These are phyloP conservation scores for Ctenicera cuprea DNA, from an alignment of 2,888 invertebrate genomes.

Conservation along the genomic window DNA sequence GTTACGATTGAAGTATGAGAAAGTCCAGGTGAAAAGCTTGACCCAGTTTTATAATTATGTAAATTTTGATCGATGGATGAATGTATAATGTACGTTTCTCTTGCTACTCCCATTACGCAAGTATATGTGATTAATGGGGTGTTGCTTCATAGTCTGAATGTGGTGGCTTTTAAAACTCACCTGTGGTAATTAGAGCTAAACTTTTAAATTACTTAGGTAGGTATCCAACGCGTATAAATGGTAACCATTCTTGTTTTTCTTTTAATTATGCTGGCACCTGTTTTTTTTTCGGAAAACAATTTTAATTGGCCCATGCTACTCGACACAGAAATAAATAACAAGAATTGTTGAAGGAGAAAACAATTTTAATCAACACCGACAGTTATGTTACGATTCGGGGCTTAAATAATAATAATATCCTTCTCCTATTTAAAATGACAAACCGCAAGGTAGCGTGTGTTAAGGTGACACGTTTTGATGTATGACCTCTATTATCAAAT, in stretches of 20 bases:
- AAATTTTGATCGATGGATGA: neutral
- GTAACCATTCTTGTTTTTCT: slow-evolving; percentile 13
- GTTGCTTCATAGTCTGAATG: neutral
- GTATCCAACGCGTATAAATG: slow-evolving; percentile 8
- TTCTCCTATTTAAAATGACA: slow-evolving; percentile 32
- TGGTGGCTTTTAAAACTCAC: slow-evolving; percentile 15
- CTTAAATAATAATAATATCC: slow-evolving; percentile 3
- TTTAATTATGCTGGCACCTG: slow-evolving; percentile 16
- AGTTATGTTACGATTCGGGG: neutral
- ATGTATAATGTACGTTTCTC: neutral
- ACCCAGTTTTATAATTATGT: neutral
- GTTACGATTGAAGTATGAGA: no score
- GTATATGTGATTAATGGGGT: slow-evolving; percentile 26
- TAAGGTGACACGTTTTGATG: slow-evolving; percentile 48
- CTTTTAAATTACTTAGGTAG: slow-evolving; percentile 11
- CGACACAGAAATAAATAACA: neutral
- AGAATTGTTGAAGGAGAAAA: neutral
- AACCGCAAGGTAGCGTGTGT: slow-evolving; percentile 44
- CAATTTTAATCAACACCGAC: slow-evolving; percentile 3
- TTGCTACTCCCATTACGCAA: slow-evolving; percentile 10
- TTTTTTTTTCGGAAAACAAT: slow-evolving; percentile 15
- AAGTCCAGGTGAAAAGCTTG: neutral
- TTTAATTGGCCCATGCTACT: neutral
- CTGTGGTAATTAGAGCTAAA: slow-evolving; percentile 25
- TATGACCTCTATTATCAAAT: slow-evolving; percentile 45